Conservation (phyloP, 2,113 vertebrate genomes). For the Laticauda laticaudata region DNA sequence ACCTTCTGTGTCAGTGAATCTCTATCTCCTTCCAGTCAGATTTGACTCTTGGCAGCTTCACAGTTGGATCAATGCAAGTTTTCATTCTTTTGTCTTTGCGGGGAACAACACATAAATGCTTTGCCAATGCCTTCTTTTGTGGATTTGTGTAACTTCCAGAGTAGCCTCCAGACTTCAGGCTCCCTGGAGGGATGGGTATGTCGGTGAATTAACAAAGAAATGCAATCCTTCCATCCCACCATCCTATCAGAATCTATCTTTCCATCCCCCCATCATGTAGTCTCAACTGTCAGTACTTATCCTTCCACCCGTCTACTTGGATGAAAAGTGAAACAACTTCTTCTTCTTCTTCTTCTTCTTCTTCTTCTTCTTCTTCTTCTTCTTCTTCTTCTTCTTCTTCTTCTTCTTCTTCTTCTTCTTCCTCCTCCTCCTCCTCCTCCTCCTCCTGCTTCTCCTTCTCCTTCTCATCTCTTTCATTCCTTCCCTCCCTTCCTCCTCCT, state of each 20-base stretch:
- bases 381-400: too few relatives aligned
- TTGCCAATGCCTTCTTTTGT: not conserved
- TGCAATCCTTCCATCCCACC: too few relatives aligned
- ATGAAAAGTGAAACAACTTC: not conserved
- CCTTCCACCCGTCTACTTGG: not conserved
- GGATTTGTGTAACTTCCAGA: not conserved
- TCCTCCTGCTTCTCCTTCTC: too few relatives aligned
- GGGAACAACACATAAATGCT: not conserved
- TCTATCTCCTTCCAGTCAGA: not conserved
- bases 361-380: too few relatives aligned
- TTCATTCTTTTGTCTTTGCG: not conserved
- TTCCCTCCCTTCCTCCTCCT: too few relatives aligned
- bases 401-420: too few relatives aligned
- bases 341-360: too few relatives aligned
- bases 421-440: too few relatives aligned
- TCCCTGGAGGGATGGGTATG: not conserved
- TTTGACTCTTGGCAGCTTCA: not conserved
- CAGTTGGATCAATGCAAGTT: not conserved
- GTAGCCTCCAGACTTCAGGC: not conserved
- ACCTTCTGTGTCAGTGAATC: not conserved
- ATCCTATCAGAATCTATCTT: too few relatives aligned
- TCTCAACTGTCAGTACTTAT: not conserved
- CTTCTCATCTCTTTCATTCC: too few relatives aligned
- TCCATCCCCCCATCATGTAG: too few relatives aligned
- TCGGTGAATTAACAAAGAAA: not conserved